Evolutionary conservation across 2,888 invertebrate genomes (phyloP).

Genomic region (Drosophila buzzatii): DNA sequence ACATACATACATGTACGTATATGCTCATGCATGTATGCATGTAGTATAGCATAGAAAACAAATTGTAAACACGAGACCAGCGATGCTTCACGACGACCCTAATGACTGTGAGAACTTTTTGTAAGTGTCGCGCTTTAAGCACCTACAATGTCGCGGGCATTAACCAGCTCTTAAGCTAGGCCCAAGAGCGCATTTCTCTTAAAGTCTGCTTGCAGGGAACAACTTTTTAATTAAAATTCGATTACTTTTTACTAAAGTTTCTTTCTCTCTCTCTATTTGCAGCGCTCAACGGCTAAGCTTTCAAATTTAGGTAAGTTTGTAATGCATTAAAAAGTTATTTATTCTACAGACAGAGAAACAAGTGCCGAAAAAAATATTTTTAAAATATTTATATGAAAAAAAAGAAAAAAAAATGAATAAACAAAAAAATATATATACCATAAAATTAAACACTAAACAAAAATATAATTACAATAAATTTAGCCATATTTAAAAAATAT

Average conservation of each 20-base stretch:
- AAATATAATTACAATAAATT: background rate
- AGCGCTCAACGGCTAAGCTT: constrained; percentile 23
- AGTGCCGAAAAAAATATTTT: constrained; percentile 26
- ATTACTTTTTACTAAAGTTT: constrained; percentile 17
- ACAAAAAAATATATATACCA: background rate
- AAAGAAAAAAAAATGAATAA: background rate
- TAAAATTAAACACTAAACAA: background rate
- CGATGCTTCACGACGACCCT: constrained; percentile 70
- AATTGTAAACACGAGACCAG: constrained; percentile 67
- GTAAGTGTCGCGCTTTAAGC: constrained; percentile 39
- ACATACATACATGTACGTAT: background rate
- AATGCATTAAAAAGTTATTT: background rate
- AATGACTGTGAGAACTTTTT: constrained; percentile 78
- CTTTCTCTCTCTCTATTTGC: constrained; percentile 14
- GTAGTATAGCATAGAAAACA: constrained; percentile 37
- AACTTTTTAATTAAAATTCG: constrained; percentile 21
- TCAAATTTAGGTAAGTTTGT: constrained; percentile 41
- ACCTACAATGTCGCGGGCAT: constrained; percentile 42
- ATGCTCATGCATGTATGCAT: background rate
- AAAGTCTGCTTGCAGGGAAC: background rate
- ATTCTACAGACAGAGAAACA: constrained; percentile 46
- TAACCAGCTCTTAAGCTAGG: constrained; percentile 53
- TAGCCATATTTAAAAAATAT: background rate
- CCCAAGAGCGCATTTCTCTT: constrained; percentile 5
- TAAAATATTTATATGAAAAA: background rate